Percentiles rank a stretch among this genome's conserved stretches.
Conservation (phyloP, 2,888 invertebrate species). For the Hyalella azteca region DNA sequence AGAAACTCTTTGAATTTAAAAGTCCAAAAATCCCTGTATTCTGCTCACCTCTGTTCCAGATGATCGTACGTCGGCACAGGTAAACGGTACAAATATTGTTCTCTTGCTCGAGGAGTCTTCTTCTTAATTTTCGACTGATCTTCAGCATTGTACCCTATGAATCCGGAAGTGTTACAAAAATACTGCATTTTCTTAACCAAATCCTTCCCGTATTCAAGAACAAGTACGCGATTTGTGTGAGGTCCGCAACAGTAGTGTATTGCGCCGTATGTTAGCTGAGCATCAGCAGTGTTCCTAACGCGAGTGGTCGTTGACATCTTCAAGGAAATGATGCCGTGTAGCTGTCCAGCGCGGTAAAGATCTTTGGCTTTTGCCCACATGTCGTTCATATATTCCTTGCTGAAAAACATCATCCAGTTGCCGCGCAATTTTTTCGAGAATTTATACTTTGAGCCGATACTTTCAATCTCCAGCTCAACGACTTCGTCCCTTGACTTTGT, state of each 20-base stretch:
- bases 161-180: background rate
- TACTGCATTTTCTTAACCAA: background rate
- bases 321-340: background rate
- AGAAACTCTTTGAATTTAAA: no score
- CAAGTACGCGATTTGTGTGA: background rate
- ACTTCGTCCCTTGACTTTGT: background rate
- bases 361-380: conserved; percentile 3
- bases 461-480: background rate
- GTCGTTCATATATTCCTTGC: background rate
- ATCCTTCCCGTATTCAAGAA: background rate
- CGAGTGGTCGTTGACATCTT: background rate
- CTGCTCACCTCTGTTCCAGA: background rate
- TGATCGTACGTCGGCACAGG: background rate
- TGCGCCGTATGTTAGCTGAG: background rate
- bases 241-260: background rate
- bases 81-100: background rate
- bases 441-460: background rate
- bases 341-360: background rate
- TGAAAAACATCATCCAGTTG: conserved; percentile 7
- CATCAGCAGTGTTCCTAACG: background rate
- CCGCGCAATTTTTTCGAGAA: background rate
- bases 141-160: background rate
- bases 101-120: background rate
- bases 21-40: no score
- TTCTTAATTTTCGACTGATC: background rate